A percentile compares a stretch with the other conserved stretches of the same genome.
Evolutionary conservation across 2,113 vertebrate genomes (phyloP).

Genomic region (Drymodes brunneopygia): DNA sequence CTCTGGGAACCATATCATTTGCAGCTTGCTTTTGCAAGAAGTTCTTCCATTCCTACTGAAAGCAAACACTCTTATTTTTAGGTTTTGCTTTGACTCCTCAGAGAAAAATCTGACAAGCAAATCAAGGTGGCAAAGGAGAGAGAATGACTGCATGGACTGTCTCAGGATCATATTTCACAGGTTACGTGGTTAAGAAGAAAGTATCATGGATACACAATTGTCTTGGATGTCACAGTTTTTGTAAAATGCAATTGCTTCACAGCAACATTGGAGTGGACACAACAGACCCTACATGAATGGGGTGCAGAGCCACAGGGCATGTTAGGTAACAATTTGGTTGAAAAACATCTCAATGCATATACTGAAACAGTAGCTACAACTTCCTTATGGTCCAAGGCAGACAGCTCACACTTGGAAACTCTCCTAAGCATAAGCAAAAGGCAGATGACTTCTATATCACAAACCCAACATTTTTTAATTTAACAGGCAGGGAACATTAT

Average conservation of each 20-base stretch:
- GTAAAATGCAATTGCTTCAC: not conserved
- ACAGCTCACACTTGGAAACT: not conserved
- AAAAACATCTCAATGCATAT: not conserved
- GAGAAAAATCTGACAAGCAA: not conserved
- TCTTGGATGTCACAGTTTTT: not conserved
- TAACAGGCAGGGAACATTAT: not conserved
- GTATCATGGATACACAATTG: fast-evolving
- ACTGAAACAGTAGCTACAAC: not conserved
- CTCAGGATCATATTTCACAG: not conserved
- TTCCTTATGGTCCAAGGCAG: not conserved
- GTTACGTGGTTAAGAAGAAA: not conserved
- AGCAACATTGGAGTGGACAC: not conserved
- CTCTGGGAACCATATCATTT: not conserved
- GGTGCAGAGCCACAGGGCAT: fast-evolving
- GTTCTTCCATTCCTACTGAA: not conserved
- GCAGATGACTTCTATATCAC: not conserved
- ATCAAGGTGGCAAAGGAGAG: not conserved
- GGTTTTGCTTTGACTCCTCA: not conserved
- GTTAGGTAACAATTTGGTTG: not conserved
- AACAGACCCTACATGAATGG: fast-evolving
- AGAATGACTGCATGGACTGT: not conserved
- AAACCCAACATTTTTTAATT: not conserved
- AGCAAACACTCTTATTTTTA: not conserved
- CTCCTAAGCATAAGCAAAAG: not conserved
- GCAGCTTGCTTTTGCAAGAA: not conserved